A percentile compares a stretch with the other conserved stretches of the same genome.
Conservation (phyloP, 1,140 invertebrate species). For the Lucilia cuprina region DNA sequence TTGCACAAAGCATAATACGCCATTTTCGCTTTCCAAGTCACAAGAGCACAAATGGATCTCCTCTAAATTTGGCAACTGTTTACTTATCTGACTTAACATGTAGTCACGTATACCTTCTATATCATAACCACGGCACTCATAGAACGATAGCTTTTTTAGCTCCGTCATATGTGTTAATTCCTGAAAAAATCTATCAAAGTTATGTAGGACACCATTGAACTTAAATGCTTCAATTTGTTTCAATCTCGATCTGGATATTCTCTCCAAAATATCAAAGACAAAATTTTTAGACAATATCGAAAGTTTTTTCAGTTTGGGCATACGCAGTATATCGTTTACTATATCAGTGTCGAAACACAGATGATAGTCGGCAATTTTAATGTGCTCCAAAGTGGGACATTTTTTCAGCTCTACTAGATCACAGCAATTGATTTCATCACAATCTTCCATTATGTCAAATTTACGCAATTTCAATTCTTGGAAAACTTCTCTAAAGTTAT, state of each 20-base stretch:
- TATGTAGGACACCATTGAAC: slow-evolving; percentile 49
- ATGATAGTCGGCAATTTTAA: slow-evolving; percentile 57
- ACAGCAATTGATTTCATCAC: slow-evolving; percentile 56
- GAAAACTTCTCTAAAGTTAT: slow-evolving; percentile 52
- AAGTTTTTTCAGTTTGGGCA: slow-evolving; percentile 48
- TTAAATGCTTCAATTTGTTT: slow-evolving; percentile 49
- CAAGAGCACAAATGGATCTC: slow-evolving; percentile 52
- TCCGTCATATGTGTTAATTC: slow-evolving; percentile 47
- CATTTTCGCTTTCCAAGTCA: slow-evolving; percentile 48
- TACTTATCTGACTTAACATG: slow-evolving; percentile 42
- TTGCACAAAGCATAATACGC: slow-evolving; percentile 47
- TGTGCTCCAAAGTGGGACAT: slow-evolving; percentile 54
- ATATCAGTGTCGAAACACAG: slow-evolving; percentile 54
- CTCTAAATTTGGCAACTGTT: slow-evolving; percentile 42
- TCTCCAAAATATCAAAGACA: slow-evolving; percentile 51
- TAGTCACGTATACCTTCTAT: slow-evolving; percentile 50
- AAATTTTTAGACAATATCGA: slow-evolving; percentile 58
- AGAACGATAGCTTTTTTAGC: slow-evolving; percentile 44
- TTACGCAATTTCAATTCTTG: slow-evolving; percentile 47
- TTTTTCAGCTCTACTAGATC: slow-evolving; percentile 50
- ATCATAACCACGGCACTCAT: slow-evolving; percentile 40
- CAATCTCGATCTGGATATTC: slow-evolving; percentile 45
- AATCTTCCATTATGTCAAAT: slow-evolving; percentile 57
- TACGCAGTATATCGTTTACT: slow-evolving; percentile 46
- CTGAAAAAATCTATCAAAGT: slow-evolving; percentile 49